Conservation (phyloP, 1,140 invertebrate genomes). For the Platorchestia sp. region DNA sequence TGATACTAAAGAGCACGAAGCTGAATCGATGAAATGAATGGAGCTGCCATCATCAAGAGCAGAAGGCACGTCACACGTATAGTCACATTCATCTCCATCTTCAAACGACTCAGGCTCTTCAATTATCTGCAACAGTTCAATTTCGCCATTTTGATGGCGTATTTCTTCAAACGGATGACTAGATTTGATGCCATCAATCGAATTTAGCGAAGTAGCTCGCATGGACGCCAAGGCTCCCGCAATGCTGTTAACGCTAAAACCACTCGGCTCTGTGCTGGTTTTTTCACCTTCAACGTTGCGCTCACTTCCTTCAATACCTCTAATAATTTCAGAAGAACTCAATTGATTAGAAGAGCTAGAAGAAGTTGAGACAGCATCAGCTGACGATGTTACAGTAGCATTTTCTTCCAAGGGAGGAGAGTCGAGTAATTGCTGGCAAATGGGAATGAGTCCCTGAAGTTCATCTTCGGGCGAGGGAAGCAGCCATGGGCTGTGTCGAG, state of each 20-base stretch:
- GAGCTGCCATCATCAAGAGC: not conserved
- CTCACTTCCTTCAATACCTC: not conserved
- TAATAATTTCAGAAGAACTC: not conserved
- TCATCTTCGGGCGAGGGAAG: slow-evolving; percentile 29
- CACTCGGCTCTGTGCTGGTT: not conserved
- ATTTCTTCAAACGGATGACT: slow-evolving; percentile 23
- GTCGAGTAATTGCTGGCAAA: slow-evolving; percentile 31
- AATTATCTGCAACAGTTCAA: slow-evolving; percentile 12
- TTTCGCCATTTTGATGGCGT: slow-evolving; percentile 21
- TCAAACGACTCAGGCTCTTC: slow-evolving; percentile 47
- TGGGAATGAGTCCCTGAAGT: not conserved
- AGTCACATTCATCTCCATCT: slow-evolving; percentile 44
- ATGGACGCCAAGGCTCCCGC: not conserved
- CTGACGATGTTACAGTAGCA: not conserved
- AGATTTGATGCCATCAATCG: slow-evolving; percentile 36
- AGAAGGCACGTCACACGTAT: slow-evolving; percentile 25
- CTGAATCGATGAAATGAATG: slow-evolving; percentile 44
- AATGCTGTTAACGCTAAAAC: not conserved
- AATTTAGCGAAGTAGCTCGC: not conserved
- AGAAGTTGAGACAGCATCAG: slow-evolving; percentile 24
- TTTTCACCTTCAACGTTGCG: not conserved
- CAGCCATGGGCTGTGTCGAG: slow-evolving; percentile 21
- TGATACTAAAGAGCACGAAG: slow-evolving; percentile 1
- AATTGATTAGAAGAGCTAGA: not conserved
- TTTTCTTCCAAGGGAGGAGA: not conserved